These are phyloP conservation scores for Cartodere bifasciata DNA, from an alignment of 2,888 invertebrate species.

Conservation along the genomic window DNA sequence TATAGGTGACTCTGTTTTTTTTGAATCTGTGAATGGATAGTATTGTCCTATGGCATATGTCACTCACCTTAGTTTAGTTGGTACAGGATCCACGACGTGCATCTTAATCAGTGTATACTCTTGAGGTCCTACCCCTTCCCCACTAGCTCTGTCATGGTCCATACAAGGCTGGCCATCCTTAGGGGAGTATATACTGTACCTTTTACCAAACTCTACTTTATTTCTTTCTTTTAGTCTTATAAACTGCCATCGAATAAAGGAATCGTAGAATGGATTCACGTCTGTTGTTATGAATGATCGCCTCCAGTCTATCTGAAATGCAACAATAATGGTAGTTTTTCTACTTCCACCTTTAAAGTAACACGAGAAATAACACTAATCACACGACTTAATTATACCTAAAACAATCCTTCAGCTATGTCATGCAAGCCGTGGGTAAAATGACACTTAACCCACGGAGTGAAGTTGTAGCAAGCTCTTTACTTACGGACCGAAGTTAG, in stretches of 20 bases:
- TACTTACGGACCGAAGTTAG: no score
- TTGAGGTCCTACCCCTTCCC: slow-evolving; percentile 96
- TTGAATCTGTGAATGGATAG: no score
- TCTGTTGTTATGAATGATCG: slow-evolving; percentile 98
- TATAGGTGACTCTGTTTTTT: no score
- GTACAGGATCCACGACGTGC: slow-evolving; percentile 63
- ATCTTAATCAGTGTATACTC: slow-evolving; percentile 97
- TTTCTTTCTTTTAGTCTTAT: slow-evolving; percentile 69
- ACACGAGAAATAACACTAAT: no score
- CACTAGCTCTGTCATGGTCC: slow-evolving; percentile 95
- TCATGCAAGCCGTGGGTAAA: no score
- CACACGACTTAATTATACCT: no score
- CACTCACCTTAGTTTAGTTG: slow-evolving; percentile 52
- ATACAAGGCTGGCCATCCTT: slow-evolving; percentile 97
- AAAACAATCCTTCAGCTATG: no score
- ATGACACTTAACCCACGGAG: no score
- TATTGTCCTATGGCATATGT: slow-evolving; percentile 1
- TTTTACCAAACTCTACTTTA: slow-evolving; percentile 92
- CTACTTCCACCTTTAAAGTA: no score
- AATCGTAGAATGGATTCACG: slow-evolving; percentile 93
- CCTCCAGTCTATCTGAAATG: slow-evolving; percentile 84
- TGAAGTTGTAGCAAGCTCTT: no score
- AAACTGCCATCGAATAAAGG: slow-evolving; percentile 97
- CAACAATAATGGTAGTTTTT: no score
- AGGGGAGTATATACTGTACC: slow-evolving; percentile 93